Evolutionary conservation across 1,140 invertebrate species (phyloP), one percentile per base, ranked within the genome.

Genomic region (Melanaphis sacchari): DNA sequence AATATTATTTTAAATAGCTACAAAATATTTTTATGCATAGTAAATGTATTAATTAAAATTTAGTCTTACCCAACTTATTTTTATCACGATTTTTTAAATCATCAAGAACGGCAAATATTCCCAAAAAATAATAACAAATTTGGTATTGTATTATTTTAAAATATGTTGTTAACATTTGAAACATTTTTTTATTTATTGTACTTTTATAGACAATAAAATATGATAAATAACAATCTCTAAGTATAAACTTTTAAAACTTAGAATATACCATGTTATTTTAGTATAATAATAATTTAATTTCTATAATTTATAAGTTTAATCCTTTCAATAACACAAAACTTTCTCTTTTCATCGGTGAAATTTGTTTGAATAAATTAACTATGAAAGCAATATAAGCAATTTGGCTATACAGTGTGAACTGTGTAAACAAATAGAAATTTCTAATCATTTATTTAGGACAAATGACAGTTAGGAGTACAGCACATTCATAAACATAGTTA

Each of bases 41-140:
- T n/a, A 66, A 94, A 90, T 93, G 52, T 87, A 54, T 41, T 85
- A 11, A 93, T 21, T 36, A 41, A 91, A 91, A 90, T 46, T 36
- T 76, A n/a, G 36, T 94, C 95, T 95, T 95, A 96, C 96, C 96
- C 85, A 96, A 96, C 94, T 95, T 96, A 95, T 97, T 96, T 93
- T 95, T 94, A 9, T 94, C 94, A 18, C 95, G 95, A 90, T 95
- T 94, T 2, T 96, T 21, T 59, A 95, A 94, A 94, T 97, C 96
- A 41, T 96, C 95, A n/a, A 96, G 90, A 66, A 96, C 94, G 36
- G 95, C 96, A 66, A 95, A 94, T 4, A 95, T 94, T 26, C 96
- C 96, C 22, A 96, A 82, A 66, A 95, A 94, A 94, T 96, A 96
- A 94, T 96, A 96, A 24, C 95, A 94, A 49, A 96, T 94, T 90